Conservation (phyloP, 2,888 invertebrate genomes). For the Cephus nigrinus region DNA sequence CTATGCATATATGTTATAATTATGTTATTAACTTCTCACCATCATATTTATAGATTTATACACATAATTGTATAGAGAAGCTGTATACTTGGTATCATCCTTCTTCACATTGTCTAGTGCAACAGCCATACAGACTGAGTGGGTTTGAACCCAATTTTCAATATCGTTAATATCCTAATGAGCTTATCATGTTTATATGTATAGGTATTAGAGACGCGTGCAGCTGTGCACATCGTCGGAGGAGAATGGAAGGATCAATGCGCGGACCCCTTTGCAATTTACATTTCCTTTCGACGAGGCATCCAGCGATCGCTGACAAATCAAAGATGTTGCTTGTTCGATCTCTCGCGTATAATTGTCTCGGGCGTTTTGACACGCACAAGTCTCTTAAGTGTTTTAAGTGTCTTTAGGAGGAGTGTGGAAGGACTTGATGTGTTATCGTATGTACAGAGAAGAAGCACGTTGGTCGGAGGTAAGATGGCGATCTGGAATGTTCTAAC, state of each 20-base stretch:
- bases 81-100: background rate
- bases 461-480: background rate
- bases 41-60: conserved; percentile 17
- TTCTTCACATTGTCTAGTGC: background rate
- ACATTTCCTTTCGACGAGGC: background rate
- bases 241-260: background rate
- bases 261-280: background rate
- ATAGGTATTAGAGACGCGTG: background rate
- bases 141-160: background rate
- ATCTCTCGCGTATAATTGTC: no score
- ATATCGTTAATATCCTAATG: background rate
- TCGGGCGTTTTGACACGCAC: no score
- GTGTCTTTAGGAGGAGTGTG: background rate
- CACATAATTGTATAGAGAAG: conserved; percentile 24
- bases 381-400: background rate
- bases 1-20: conserved; percentile 22
- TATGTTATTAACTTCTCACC: conserved; percentile 23
- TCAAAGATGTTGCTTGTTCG: background rate
- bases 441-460: background rate
- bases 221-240: no score
- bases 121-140: background rate
- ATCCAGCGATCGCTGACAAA: background rate
- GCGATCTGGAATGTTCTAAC: background rate
- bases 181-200: background rate
- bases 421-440: background rate